These are phyloP conservation scores for Peucedramus taeniatus DNA, from an alignment of 2,113 vertebrate species.

Conservation along the genomic window DNA sequence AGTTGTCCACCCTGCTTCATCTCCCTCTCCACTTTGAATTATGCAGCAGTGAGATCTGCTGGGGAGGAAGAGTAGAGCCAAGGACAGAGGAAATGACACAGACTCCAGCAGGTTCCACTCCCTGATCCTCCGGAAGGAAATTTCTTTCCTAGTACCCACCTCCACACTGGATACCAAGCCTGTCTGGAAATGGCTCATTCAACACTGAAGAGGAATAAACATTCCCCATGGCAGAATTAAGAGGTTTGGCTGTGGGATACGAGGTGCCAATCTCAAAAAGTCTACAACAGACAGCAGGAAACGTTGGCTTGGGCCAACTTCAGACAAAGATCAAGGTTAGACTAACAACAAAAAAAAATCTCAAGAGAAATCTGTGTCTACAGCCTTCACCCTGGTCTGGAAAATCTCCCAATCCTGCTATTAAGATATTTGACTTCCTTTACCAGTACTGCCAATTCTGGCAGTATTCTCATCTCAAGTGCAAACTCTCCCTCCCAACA, in stretches of 20 bases:
- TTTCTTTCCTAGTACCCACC: slow-evolving; percentile 60
- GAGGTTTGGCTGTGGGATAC: not conserved
- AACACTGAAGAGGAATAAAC: slow-evolving; percentile 37
- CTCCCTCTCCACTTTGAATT: not conserved
- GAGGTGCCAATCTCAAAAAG: slow-evolving; percentile 35
- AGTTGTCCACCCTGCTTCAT: not conserved
- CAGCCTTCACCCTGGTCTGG: slow-evolving; percentile 1
- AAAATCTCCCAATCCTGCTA: slow-evolving; percentile 20
- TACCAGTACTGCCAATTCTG: not conserved
- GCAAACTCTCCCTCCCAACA: not conserved
- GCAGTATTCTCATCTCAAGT: not conserved
- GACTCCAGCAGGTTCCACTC: slow-evolving; percentile 62
- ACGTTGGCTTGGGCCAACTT: not conserved
- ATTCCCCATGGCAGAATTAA: slow-evolving; percentile 41
- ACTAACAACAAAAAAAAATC: not conserved
- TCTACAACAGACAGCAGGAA: not conserved
- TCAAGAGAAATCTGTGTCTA: not conserved
- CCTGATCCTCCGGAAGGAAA: slow-evolving; percentile 67
- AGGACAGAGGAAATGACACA: slow-evolving; percentile 63
- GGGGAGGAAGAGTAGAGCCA: slow-evolving; percentile 49
- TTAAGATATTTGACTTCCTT: slow-evolving; percentile 13
- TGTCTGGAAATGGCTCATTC: slow-evolving; percentile 42
- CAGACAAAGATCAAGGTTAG: slow-evolving; percentile 38
- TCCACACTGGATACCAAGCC: slow-evolving; percentile 32
- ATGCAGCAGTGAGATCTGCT: not conserved